Conservation (phyloP, 2,113 vertebrate genomes). For the Apodemus sylvaticus region DNA sequence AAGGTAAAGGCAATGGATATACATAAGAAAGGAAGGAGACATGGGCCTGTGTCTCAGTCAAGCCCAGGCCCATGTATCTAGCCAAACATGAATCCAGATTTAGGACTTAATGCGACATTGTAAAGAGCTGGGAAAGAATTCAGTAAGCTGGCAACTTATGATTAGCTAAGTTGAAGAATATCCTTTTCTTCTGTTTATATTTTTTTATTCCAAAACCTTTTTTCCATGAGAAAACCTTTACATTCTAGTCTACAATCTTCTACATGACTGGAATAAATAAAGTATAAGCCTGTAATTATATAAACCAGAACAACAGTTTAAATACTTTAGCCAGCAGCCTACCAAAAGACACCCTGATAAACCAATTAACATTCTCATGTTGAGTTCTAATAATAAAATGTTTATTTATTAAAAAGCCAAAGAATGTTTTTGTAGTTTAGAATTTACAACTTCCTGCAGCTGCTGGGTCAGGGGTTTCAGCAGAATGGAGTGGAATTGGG, state of each 20-base stretch:
- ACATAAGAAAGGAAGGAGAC: not conserved
- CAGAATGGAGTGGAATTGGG: not conserved
- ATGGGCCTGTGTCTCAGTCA: not conserved
- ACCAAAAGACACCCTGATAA: slow-evolving; percentile 39
- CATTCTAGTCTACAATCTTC: slow-evolving; percentile 23
- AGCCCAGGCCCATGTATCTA: not conserved
- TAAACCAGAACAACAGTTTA: slow-evolving; percentile 10
- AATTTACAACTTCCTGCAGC: not conserved
- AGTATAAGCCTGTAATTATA: slow-evolving; percentile 26
- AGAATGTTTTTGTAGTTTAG: slow-evolving; percentile 39
- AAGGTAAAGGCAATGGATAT: not conserved
- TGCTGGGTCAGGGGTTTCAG: not conserved
- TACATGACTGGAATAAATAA: slow-evolving; percentile 26
- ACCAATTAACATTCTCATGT: slow-evolving; percentile 17
- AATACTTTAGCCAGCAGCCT: not conserved
- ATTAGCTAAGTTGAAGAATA: slow-evolving; percentile 40
- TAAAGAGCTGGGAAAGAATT: slow-evolving; percentile 28
- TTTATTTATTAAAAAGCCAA: slow-evolving; percentile 11
- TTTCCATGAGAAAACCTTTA: not conserved
- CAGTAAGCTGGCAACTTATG: not conserved
- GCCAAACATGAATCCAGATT: not conserved
- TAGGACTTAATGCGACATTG: not conserved
- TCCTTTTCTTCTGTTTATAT: slow-evolving; percentile 4
- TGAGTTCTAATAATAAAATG: slow-evolving; percentile 55
- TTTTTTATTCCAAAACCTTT: slow-evolving; percentile 17